Percentiles rank a stretch among this genome's conserved stretches.
These are phyloP conservation scores for Teleopsis dalmanni DNA, from an alignment of 1,140 invertebrate species.

Conservation along the genomic window DNA sequence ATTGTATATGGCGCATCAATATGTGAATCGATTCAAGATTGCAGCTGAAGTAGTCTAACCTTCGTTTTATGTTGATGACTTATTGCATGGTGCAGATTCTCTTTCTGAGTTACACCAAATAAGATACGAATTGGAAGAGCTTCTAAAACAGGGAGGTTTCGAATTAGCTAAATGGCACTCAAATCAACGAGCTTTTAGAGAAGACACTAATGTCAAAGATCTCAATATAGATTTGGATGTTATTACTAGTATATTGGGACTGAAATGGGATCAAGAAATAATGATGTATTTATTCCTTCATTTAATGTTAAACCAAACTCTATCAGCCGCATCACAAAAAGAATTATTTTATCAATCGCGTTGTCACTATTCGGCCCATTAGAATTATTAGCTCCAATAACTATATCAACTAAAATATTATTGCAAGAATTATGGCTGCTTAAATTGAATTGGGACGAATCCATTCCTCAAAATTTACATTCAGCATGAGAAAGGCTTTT, in stretches of 20 bases:
- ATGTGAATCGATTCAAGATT: neutral
- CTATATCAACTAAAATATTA: no score
- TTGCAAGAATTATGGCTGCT: no score
- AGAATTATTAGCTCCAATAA: no score
- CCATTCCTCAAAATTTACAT: no score
- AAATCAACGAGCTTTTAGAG: neutral
- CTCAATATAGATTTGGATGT: neutral
- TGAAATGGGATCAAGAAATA: slow-evolving; percentile 4
- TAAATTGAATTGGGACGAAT: no score
- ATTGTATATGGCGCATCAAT: slow-evolving; percentile 4
- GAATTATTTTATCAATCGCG: no score
- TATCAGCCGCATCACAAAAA: no score
- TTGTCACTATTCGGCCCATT: no score
- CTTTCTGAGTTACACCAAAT: neutral
- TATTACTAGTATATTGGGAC: neutral
- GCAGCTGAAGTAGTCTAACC: neutral
- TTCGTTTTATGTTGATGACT: neutral
- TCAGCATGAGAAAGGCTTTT: no score
- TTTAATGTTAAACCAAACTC: no score
- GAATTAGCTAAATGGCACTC: slow-evolving; percentile 1
- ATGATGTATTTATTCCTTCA: neutral
- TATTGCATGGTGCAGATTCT: neutral
- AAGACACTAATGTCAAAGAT: neutral
- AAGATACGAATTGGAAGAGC: neutral
- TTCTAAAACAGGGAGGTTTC: neutral